Conservation (phyloP, 2,888 invertebrate genomes). For the Xanthorhoe spadicearia region DNA sequence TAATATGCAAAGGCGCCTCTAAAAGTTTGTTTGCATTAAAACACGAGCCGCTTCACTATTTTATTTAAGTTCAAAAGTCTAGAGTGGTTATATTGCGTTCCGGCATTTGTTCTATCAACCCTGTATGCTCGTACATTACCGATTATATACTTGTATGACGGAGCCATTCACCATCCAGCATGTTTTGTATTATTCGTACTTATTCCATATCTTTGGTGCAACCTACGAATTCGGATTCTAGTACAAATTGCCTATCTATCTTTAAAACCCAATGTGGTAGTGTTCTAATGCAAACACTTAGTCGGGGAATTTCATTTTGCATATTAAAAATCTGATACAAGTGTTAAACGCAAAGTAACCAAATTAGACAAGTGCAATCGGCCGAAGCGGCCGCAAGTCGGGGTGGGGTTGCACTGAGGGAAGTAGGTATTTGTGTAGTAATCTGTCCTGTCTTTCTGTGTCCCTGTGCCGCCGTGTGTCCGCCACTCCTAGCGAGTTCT, state of each 20-base stretch:
- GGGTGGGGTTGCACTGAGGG: constrained; percentile 85
- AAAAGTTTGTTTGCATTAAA: constrained; percentile 85
- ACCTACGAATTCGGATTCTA: constrained; percentile 52
- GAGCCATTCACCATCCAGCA: constrained; percentile 72
- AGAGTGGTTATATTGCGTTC: constrained; percentile 85
- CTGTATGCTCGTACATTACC: constrained; percentile 59
- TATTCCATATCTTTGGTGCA: constrained; percentile 67
- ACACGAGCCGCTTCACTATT: constrained; percentile 85
- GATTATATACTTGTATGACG: constrained; percentile 46
- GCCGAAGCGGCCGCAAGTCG: constrained; percentile 77
- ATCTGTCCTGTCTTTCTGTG: constrained; percentile 88
- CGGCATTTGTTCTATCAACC: constrained; percentile 79
- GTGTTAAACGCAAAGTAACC: constrained; percentile 84
- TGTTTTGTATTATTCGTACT: constrained; percentile 53
- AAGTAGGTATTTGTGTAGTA: constrained; percentile 86
- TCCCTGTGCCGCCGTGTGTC: constrained; percentile 89
- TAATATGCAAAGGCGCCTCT: constrained; percentile 85
- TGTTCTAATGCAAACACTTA: constrained; percentile 85
- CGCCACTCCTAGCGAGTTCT: constrained; percentile 97
- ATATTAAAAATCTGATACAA: constrained; percentile 62
- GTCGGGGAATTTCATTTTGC: constrained; percentile 58
- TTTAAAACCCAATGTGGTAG: constrained; percentile 56
- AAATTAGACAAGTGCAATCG: constrained; percentile 79
- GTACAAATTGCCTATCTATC: constrained; percentile 12
- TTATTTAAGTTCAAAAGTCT: constrained; percentile 82